Percentiles rank a stretch among this genome's conserved stretches.
Conservation (phyloP, 2,113 vertebrate species). For the Agelaius phoeniceus region DNA sequence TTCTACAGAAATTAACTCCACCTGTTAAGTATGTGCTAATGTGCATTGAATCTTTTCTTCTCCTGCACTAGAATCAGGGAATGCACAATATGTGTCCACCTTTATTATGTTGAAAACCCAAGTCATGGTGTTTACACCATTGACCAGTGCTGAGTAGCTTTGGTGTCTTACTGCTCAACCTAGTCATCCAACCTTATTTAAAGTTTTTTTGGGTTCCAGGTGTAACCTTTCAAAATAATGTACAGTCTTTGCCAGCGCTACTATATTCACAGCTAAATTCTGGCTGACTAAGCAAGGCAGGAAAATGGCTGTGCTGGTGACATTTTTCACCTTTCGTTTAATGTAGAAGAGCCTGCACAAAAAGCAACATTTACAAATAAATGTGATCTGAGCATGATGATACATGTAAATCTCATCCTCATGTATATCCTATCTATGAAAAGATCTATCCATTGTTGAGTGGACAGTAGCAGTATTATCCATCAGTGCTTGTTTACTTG, state of each 20-base stretch:
- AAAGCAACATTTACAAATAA: not conserved
- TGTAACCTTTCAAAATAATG: not conserved
- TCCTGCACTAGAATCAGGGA: not conserved
- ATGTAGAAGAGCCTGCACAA: not conserved
- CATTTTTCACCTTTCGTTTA: not conserved
- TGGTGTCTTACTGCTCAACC: not conserved
- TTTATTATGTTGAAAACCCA: not conserved
- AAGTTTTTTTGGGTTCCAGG: not conserved
- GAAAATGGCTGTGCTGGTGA: not conserved
- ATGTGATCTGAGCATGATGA: not conserved
- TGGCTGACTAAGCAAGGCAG: not conserved
- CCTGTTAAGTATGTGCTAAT: not conserved
- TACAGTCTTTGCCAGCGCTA: not conserved
- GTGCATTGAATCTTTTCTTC: not conserved
- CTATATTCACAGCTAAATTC: not conserved
- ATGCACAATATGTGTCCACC: accelerated
- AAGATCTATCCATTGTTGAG: not conserved
- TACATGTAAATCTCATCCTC: not conserved
- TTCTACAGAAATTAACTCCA: not conserved
- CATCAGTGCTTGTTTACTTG: not conserved
- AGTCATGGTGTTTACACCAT: not conserved
- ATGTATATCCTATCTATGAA: not conserved
- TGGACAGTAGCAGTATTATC: not conserved
- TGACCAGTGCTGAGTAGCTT: not conserved
- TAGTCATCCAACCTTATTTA: not conserved